These are phyloP conservation scores for Campoplex capitator DNA, from an alignment of 2,888 invertebrate genomes.

Conservation along the genomic window DNA sequence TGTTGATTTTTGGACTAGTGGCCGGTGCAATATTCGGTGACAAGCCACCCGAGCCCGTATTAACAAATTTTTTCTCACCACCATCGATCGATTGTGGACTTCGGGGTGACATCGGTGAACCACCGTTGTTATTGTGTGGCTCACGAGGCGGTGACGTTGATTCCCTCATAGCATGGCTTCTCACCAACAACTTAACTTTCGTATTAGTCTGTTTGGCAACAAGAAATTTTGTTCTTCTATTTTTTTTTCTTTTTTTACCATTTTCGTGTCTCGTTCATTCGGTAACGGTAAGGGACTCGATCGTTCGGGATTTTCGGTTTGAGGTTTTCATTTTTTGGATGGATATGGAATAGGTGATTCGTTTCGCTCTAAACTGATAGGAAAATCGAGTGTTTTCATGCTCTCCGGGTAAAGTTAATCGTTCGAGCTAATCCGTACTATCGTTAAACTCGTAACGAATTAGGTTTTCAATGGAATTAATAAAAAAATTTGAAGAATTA, in stretches of 20 bases:
- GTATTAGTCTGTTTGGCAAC: slow-evolving; percentile 86
- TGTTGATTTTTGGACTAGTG: slow-evolving; percentile 76
- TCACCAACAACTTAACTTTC: slow-evolving; percentile 93
- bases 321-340: slow-evolving; percentile 6
- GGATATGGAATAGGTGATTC: background rate
- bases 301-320: background rate
- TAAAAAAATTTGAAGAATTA: background rate
- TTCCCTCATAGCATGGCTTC: slow-evolving; percentile 96
- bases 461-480: background rate
- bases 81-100: slow-evolving; percentile 77
- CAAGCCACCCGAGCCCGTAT: slow-evolving; percentile 66
- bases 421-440: background rate
- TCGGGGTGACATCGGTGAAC: slow-evolving; percentile 76
- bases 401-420: background rate
- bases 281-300: background rate
- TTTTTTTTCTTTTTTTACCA: background rate
- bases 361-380: background rate
- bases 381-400: background rate
- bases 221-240: slow-evolving; percentile 22
- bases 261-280: slow-evolving; percentile 4
- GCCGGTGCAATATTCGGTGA: slow-evolving; percentile 74
- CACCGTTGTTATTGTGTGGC: slow-evolving; percentile 80
- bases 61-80: slow-evolving; percentile 74
- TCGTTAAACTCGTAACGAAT: background rate
- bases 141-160: slow-evolving; percentile 88